Evolutionary conservation across 1,140 invertebrate species (phyloP).

Genomic region (Adelges cooleyi): DNA sequence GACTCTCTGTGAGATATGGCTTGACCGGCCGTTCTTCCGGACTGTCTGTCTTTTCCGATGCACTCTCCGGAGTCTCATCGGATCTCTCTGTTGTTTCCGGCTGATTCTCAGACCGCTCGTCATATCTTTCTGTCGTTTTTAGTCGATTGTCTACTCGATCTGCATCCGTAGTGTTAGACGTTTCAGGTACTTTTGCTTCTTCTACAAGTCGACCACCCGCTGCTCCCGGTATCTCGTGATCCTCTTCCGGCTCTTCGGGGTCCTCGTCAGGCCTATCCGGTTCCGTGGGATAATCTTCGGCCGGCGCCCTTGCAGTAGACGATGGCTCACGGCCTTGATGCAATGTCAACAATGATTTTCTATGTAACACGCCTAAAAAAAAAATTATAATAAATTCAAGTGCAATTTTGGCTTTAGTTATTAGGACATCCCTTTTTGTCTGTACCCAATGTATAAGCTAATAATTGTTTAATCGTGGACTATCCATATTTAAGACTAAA

Average conservation of each 20-base stretch:
- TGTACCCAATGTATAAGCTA: no score
- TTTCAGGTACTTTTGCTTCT: conserved; percentile 35
- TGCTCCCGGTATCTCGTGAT: neutral
- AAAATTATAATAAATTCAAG: no score
- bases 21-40: conserved; percentile 34
- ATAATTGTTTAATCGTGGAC: no score
- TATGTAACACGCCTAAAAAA: no score
- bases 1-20: neutral
- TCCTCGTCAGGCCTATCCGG: conserved; percentile 10
- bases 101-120: neutral
- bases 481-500: no score
- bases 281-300: neutral
- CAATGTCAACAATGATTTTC: no score
- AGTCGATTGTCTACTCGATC: conserved; percentile 25
- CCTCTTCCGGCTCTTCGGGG: conserved; percentile 21
- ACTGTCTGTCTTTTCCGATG: conserved; percentile 34
- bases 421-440: no score
- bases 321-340: neutral
- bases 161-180: conserved; percentile 33
- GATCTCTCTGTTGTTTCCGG: neutral
- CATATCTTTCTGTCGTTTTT: neutral
- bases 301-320: neutral
- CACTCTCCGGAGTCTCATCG: conserved; percentile 29
- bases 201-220: conserved; percentile 18
- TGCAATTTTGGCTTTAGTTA: no score